Conservation (phyloP, 2,888 invertebrate species). For the Hesperia comma region DNA sequence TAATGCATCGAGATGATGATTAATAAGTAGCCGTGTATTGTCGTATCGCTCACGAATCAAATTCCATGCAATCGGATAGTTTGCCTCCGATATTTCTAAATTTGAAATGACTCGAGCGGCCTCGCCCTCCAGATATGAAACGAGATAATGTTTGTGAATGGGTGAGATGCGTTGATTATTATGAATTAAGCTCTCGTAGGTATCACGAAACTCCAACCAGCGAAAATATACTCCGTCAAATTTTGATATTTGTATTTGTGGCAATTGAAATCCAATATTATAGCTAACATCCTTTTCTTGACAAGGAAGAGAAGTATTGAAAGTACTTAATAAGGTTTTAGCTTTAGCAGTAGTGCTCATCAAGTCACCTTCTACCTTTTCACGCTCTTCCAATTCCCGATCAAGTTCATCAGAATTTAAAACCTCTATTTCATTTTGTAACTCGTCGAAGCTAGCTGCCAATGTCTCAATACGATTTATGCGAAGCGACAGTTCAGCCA, state of each 20-base stretch:
- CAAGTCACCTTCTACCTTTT: not conserved
- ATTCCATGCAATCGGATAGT: conserved; percentile 45
- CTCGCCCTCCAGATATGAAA: conserved; percentile 39
- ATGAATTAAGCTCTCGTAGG: conserved; percentile 37
- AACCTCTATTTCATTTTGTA: conserved; percentile 26
- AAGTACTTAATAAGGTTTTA: not conserved
- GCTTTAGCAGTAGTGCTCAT: not conserved
- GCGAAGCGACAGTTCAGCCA: conserved; percentile 8
- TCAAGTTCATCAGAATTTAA: conserved; percentile 1
- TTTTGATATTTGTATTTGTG: conserved; percentile 38
- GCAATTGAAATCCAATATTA: conserved; percentile 31
- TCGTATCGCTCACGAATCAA: conserved; percentile 42
- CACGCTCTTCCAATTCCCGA: not conserved
- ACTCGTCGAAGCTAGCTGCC: conserved; percentile 17
- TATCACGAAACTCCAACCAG: conserved; percentile 41
- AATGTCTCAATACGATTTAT: conserved; percentile 9
- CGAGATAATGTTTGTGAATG: conserved; percentile 38
- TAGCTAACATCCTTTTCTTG: not conserved
- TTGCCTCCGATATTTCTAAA: conserved; percentile 40
- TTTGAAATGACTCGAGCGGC: conserved; percentile 37
- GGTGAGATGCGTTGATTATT: conserved; percentile 27
- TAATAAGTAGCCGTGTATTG: conserved; percentile 37
- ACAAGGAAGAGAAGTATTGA: not conserved
- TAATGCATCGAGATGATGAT: conserved; percentile 41
- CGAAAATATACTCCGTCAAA: conserved; percentile 39